A percentile compares a stretch with the other conserved stretches of the same genome.
phyloP scores from a whole-genome alignment of 2,888 invertebrate genomes.

The Eupithecia inturbata region DNA sequence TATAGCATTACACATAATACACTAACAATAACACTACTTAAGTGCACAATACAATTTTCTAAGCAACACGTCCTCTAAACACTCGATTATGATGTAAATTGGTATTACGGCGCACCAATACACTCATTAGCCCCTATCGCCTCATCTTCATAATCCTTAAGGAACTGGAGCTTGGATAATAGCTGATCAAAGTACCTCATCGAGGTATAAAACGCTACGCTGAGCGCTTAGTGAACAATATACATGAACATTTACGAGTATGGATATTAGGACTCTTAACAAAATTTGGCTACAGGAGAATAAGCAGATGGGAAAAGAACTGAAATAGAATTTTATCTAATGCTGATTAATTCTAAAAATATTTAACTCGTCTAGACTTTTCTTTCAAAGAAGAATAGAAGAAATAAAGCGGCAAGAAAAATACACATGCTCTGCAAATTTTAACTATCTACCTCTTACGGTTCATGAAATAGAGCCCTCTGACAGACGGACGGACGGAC shows the following conservation, averaged over 20 bases:
- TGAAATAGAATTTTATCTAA: not conserved
- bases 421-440: too few relatives aligned
- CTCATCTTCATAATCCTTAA: conserved; percentile 44
- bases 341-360: not conserved
- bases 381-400: not conserved
- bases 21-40: conserved; percentile 5
- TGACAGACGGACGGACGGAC: too few relatives aligned
- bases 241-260: conserved; percentile 13
- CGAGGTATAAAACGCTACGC: conserved; percentile 19
- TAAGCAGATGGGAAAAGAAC: not conserved
- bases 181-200: conserved; percentile 41
- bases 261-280: not conserved
- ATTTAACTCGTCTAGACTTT: not conserved
- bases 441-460: too few relatives aligned
- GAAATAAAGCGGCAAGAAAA: too few relatives aligned
- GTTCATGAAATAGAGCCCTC: too few relatives aligned
- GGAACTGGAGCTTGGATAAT: conserved; percentile 37
- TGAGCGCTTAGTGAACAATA: conserved; percentile 17
- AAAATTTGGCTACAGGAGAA: not conserved
- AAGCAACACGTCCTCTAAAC: conserved; percentile 19
- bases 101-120: conserved; percentile 22
- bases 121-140: conserved; percentile 39
- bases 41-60: conserved; percentile 11
- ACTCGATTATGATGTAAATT: conserved; percentile 32
- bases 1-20: not conserved